phyloP scores from a whole-genome alignment of 2,113 vertebrate genomes.

The Garra rufa region DNA sequence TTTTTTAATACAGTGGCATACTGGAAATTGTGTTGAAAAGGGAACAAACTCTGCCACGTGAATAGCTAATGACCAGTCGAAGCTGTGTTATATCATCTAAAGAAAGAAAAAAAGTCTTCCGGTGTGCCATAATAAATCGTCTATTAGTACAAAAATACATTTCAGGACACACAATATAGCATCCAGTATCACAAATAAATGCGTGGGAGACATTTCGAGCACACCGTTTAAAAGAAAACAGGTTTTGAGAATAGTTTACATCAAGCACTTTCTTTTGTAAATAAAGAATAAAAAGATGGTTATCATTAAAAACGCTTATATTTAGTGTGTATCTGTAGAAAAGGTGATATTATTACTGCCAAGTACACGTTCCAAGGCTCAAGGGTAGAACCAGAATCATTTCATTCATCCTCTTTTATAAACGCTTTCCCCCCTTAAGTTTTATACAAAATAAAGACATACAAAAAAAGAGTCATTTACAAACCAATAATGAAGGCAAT shows the following conservation, averaged over 20 bases:
- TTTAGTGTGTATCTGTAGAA: constrained; percentile 76
- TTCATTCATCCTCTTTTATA: constrained; percentile 68
- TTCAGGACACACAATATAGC: constrained; percentile 97
- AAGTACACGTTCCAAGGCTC: constrained; percentile 92
- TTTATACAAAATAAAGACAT: constrained; percentile 98
- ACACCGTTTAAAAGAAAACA: constrained; percentile 83
- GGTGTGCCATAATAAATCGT: constrained; percentile 97
- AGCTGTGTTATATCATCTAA: constrained; percentile 85
- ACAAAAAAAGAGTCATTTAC: constrained; percentile 99
- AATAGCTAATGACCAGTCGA: constrained; percentile 92
- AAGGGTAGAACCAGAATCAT: constrained; percentile 85
- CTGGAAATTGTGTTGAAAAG: constrained; percentile 90
- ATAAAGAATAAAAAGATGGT: constrained; percentile 81
- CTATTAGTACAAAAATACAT: constrained; percentile 99
- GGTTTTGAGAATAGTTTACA: constrained; percentile 85
- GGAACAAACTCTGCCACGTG: constrained; percentile 86
- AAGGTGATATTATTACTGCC: constrained; percentile 89
- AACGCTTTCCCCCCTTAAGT: constrained; percentile 80
- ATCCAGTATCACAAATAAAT: constrained; percentile 95
- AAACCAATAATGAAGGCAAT: constrained; percentile 96
- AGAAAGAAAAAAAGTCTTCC: constrained; percentile 82
- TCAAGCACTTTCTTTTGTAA: constrained; percentile 78
- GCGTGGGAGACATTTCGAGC: constrained; percentile 87
- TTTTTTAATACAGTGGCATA: constrained; percentile 88
- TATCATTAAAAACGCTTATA: constrained; percentile 84